Evolutionary conservation across 2,888 invertebrate species (phyloP).

Genomic region (Eristalis arbustorum): DNA sequence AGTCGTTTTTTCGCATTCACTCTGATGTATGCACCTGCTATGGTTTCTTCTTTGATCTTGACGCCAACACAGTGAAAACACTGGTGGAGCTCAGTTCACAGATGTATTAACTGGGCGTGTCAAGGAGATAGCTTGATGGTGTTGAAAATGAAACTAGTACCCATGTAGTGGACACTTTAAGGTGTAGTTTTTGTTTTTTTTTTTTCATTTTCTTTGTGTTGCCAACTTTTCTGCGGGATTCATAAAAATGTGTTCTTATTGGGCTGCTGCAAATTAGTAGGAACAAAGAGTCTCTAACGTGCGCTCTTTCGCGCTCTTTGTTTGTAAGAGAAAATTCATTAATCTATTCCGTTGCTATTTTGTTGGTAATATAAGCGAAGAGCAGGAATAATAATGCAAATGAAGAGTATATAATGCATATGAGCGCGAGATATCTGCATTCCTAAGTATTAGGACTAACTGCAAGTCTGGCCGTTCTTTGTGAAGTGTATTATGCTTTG

Average conservation of each 20-base stretch:
- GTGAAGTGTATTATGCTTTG: too few species aligned
- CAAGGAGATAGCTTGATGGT: slow-evolving; percentile 58
- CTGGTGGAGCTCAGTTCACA: slow-evolving; percentile 57
- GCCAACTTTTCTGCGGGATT: slow-evolving; percentile 5
- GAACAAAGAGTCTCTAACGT: not conserved
- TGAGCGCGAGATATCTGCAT: too few species aligned
- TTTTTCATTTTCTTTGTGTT: slow-evolving; percentile 26
- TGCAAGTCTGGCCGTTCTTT: too few species aligned
- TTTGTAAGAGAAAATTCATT: not conserved
- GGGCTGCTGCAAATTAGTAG: slow-evolving; percentile 9
- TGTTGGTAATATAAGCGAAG: not conserved
- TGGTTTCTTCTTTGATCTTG: slow-evolving; percentile 70
- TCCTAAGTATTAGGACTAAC: too few species aligned
- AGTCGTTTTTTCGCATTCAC: slow-evolving; percentile 42
- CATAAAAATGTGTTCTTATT: slow-evolving; percentile 19
- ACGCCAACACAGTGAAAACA: slow-evolving; percentile 58
- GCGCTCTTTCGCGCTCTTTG: not conserved
- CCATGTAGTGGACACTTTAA: slow-evolving; percentile 57
- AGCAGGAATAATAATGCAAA: too few species aligned
- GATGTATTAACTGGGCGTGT: slow-evolving; percentile 53
- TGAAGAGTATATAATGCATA: too few species aligned
- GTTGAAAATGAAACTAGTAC: slow-evolving; percentile 49
- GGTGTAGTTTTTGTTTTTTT: slow-evolving; percentile 38
- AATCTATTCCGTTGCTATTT: not conserved
- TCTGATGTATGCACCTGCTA: slow-evolving; percentile 64